A percentile compares a stretch with the other conserved stretches of the same genome.
Conservation (phyloP, 53 echinoderm and acorn worm species). For the Crossaster papposus region DNA sequence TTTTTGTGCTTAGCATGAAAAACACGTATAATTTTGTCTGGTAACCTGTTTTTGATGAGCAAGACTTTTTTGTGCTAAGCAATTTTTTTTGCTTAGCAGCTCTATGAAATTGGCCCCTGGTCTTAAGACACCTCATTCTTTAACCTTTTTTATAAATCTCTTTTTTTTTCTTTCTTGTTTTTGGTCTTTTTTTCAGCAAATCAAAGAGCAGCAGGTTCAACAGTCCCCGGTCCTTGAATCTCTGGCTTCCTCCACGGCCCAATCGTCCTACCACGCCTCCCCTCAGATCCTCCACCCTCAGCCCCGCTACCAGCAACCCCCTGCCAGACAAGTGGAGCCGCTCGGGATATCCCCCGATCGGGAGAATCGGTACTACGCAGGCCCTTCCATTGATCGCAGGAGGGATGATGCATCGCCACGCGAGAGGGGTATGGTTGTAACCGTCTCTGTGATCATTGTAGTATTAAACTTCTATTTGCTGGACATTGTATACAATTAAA, state of each 20-base stretch:
- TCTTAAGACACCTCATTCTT: not conserved
- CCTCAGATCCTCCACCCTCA: constrained; percentile 58
- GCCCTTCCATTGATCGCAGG: constrained; percentile 8
- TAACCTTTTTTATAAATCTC: not conserved
- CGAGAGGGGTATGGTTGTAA: constrained; percentile 21
- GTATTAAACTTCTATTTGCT: too few relatives aligned
- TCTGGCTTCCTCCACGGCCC: constrained; percentile 21
- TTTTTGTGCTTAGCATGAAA: too few relatives aligned
- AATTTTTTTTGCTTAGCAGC: too few relatives aligned
- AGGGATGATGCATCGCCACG: constrained; percentile 23
- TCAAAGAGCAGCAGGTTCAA: constrained; percentile 50
- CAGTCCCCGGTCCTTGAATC: constrained; percentile 42
- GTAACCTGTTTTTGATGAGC: too few relatives aligned
- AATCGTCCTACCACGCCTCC: constrained; percentile 43
- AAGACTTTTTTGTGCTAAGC: too few relatives aligned
- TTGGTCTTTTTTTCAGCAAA: constrained; percentile 2
- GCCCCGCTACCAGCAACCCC: constrained; percentile 56
- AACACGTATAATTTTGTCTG: too few relatives aligned
- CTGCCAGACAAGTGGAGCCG: constrained; percentile 21
- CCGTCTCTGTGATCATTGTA: too few relatives aligned
- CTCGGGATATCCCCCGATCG: not conserved
- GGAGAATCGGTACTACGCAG: constrained; percentile 22
- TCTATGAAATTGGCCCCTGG: too few relatives aligned
- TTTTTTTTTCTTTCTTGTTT: too few relatives aligned
- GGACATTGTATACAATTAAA: too few relatives aligned